These are phyloP conservation scores for Chloropsis cyanopogon DNA, from an alignment of 2,113 vertebrate genomes.

Conservation along the genomic window DNA sequence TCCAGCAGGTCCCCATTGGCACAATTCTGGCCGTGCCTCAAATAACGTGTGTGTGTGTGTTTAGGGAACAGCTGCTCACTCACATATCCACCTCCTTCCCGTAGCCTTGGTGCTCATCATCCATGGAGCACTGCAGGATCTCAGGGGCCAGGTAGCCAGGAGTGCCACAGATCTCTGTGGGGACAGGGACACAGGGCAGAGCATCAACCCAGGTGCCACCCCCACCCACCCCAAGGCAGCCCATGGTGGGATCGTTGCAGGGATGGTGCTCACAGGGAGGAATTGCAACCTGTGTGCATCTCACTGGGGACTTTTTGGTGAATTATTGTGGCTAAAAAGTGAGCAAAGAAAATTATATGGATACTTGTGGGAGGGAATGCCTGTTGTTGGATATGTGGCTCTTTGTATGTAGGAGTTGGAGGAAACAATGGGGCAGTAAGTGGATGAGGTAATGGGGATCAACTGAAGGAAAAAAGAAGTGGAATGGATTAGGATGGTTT, in stretches of 20 bases:
- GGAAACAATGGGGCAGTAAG: background rate
- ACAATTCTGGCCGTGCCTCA: background rate
- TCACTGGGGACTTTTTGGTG: background rate
- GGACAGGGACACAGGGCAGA: background rate
- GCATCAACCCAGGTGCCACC: background rate
- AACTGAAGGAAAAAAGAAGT: background rate
- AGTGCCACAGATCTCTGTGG: constrained; percentile 91
- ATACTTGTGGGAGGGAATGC: background rate
- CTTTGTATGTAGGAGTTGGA: background rate
- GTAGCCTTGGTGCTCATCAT: constrained; percentile 84
- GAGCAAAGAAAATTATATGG: rapidly evolving
- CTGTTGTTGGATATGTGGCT: rapidly evolving
- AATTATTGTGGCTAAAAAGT: background rate
- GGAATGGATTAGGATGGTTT: background rate
- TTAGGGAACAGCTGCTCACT: constrained; percentile 48
- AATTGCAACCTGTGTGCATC: background rate
- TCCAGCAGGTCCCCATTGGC: background rate
- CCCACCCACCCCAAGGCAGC: background rate
- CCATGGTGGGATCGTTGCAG: background rate
- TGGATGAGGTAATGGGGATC: background rate
- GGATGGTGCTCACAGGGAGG: background rate
- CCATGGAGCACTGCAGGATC: constrained; percentile 96
- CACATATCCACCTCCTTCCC: constrained; percentile 91
- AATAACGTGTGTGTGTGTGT: rapidly evolving
- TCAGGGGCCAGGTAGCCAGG: constrained; percentile 95